phyloP scores from a whole-genome alignment of 2,797 vertebrate genomes.

The Urosaurus nigricauda region DNA sequence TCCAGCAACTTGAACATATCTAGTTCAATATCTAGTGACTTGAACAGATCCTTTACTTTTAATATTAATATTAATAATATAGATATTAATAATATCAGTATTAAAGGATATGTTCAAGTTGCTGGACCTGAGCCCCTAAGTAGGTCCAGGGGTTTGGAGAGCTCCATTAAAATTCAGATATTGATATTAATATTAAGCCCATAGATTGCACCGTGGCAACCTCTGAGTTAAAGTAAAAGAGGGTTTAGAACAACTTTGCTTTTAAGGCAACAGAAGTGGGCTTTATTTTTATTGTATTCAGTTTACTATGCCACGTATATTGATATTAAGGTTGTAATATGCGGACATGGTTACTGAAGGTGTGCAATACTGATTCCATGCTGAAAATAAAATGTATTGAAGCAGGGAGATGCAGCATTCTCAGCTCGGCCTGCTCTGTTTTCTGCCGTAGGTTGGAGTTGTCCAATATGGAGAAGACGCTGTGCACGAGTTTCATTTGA shows the following conservation, averaged over 20 bases:
- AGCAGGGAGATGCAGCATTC: not conserved
- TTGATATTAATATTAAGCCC: too few relatives aligned
- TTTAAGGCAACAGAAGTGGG: not conserved
- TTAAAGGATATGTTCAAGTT: too few relatives aligned
- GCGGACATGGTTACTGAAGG: not conserved
- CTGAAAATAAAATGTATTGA: not conserved
- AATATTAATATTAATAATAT: too few relatives aligned
- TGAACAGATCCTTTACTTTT: too few relatives aligned
- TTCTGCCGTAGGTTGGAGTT: constrained; percentile 87
- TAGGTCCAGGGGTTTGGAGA: too few relatives aligned
- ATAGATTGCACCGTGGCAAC: too few relatives aligned
- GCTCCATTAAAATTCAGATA: too few relatives aligned
- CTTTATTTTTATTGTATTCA: not conserved
- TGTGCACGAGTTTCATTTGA: constrained; percentile 94
- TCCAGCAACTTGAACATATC: too few relatives aligned
- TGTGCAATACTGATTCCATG: not conserved
- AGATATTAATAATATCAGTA: too few relatives aligned
- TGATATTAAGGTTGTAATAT: not conserved
- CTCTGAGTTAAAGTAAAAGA: too few relatives aligned
- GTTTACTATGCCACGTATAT: not conserved
- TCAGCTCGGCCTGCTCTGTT: constrained; percentile 1
- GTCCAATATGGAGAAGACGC: constrained; percentile 96
- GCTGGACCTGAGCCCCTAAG: too few relatives aligned
- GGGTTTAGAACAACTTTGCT: not conserved
- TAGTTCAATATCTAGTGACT: too few relatives aligned